A percentile compares a stretch with the other conserved stretches of the same genome.
Evolutionary conservation across 2,113 vertebrate species (phyloP).

Genomic region (Genyomyrus donnyi): DNA sequence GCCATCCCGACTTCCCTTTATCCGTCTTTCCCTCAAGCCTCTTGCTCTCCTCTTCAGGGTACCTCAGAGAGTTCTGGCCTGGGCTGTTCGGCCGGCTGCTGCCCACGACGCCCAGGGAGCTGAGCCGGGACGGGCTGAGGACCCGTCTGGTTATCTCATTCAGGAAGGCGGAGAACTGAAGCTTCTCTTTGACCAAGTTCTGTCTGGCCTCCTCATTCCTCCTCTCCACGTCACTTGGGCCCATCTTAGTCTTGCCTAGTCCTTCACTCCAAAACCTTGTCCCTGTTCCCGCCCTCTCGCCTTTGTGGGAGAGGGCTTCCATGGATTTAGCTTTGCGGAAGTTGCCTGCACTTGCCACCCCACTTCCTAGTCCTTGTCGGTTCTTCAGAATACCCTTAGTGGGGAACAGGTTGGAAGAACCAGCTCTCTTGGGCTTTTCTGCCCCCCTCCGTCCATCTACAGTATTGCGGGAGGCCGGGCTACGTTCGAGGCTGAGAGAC

Average conservation of each 20-base stretch:
- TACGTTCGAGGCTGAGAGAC: slow-evolving; percentile 25
- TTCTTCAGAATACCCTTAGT: slow-evolving; percentile 38
- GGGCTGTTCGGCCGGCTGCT: slow-evolving; percentile 36
- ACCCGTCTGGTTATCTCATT: slow-evolving; percentile 73
- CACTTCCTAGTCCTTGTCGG: slow-evolving; percentile 3
- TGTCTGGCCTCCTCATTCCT: slow-evolving; percentile 44
- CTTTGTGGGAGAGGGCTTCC: slow-evolving; percentile 53
- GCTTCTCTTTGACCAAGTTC: slow-evolving; percentile 60
- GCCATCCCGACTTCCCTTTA: slow-evolving; percentile 23
- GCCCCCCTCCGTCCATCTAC: neutral
- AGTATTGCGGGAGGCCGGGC: slow-evolving; percentile 29
- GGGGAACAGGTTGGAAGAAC: neutral
- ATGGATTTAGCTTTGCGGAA: slow-evolving; percentile 65
- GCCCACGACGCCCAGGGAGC: slow-evolving; percentile 57
- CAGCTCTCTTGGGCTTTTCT: slow-evolving; percentile 11
- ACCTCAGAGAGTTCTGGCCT: slow-evolving; percentile 21
- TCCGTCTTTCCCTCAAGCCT: neutral
- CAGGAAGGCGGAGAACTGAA: slow-evolving; percentile 68
- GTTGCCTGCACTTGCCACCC: slow-evolving; percentile 29
- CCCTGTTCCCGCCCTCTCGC: slow-evolving; percentile 10
- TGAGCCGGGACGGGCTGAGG: slow-evolving; percentile 66
- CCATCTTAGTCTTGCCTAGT: slow-evolving; percentile 18
- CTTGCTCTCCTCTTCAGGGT: slow-evolving; percentile 29
- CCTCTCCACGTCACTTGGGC: slow-evolving; percentile 38
- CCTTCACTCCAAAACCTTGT: slow-evolving; percentile 10